Conservation (phyloP, 30 jellyfish, hydroid and myxozoan genomes). For the Turritopsis dohrnii region DNA sequence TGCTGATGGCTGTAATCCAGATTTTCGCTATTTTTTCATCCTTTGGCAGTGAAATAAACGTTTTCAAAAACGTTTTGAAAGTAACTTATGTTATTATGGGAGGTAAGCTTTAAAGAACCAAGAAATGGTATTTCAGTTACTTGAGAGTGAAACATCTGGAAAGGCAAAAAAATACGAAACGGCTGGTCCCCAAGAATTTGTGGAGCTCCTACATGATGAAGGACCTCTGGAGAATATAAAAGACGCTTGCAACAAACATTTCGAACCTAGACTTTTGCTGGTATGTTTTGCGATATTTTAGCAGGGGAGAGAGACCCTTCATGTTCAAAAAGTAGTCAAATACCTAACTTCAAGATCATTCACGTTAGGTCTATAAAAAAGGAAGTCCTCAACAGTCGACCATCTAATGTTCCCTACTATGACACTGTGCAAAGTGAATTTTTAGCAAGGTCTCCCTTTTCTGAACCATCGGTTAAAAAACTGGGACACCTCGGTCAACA, state of each 20-base stretch:
- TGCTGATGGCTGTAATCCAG: neutral
- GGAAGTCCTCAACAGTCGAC: conserved; percentile 6
- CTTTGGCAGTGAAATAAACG: neutral
- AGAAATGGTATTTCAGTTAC: conserved; percentile 27
- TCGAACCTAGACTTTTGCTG: conserved; percentile 15
- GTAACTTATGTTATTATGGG: too few species aligned
- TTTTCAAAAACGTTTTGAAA: too few species aligned
- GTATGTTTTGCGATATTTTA: conserved; percentile 18
- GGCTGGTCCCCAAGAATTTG: conserved; percentile 43
- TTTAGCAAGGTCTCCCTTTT: conserved; percentile 8
- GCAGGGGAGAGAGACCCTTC: conserved; percentile 43
- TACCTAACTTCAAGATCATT: conserved; percentile 23
- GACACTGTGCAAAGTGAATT: neutral
- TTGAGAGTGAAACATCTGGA: conserved; percentile 38
- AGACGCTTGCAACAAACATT: conserved; percentile 32
- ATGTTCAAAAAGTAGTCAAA: conserved; percentile 25
- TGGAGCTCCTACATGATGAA: conserved; percentile 27
- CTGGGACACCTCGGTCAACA: neutral
- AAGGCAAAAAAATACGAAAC: conserved; percentile 46
- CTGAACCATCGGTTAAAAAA: neutral
- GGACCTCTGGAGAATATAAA: conserved; percentile 16
- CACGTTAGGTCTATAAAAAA: conserved; percentile 35
- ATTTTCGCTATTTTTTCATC: neutral
- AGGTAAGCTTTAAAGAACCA: neutral
- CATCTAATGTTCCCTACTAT: neutral